Base-by-base conservation (phyloP, 2,797 vertebrate genomes). In the Cottoperca gobio region DNA sequence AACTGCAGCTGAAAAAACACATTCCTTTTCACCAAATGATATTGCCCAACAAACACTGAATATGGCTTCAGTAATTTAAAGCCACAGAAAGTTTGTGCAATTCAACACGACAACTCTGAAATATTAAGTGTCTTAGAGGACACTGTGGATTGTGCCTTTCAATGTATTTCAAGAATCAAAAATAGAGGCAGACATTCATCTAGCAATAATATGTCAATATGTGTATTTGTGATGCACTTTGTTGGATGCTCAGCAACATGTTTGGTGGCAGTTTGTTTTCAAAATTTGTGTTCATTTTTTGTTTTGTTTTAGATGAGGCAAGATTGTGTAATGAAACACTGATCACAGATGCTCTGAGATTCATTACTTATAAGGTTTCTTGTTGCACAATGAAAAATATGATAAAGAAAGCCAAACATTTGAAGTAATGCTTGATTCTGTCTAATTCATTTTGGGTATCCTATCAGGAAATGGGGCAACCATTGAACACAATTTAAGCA, bases 11-110 rank as follows among this genome's bases (percentile, higher is more conserved):
- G 50, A 43, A 55, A 19, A 50, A 35, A 52, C 39, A 2, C 6
- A 59, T 42, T 31, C 3, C 64, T 58, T 2, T 31, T 63, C 33
- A 23, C 14, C 10, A 54, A 33, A 24, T 21, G 8, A 54, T 14
- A 13, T n/a, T 24, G 16, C 33, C 35, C 7, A 49, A n/a, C 17
- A 16, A 55, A 23, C 16, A 48, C n/a, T 42, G 28, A 61, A 31
- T 35, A 5, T 2, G 21, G 26, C 23, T 39, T 61, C 19, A 9
- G 42, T 40, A 31, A 68, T 63, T 64, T 46, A 57, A 70, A 73
- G 21, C 49, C 35, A 28, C 28, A 55, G 55, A 16, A 14, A 24
- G 19, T 14, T 74, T 60, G 10, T 17, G n/a, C 3, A 28, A 26
- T 24, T 73, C 9, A 35, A 28, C 43, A 46, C 6, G 2, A 55